Evolutionary conservation across 1,140 invertebrate genomes (phyloP), one percentile per base, ranked within the genome.

Genomic region (Trichogramma pretiosum): DNA sequence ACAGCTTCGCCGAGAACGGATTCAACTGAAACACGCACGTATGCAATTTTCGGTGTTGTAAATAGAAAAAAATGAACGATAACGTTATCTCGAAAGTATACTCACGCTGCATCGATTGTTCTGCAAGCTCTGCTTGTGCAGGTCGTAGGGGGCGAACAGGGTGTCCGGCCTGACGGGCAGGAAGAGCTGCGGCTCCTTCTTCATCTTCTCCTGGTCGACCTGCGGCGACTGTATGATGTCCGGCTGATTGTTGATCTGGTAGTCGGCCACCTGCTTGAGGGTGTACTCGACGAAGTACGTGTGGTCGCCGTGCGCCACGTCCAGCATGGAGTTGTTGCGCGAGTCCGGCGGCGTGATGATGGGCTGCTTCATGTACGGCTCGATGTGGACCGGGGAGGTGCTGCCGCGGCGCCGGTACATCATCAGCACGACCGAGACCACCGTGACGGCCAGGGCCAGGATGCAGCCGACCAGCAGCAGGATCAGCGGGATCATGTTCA

Each of bases 401-500:
- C 63, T 66, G 5, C 68, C 66, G 8, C 70, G 65, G 13, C 68
- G 62, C 45, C 68, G 62, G 36, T 70, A 70, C 61, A 72, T 64
- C 61, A 69, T 61, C 13, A 83, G 70, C 47, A 81, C 77, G 35
- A 82, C 74, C 21, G 80, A 75, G 1, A 84, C 62, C 9, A 78
- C 73, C 5, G 75, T 79, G 34, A 80, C 72, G 40, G 76, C 77
- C n/a, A 83, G 63, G 3, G 75, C 79, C 46, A 82, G 67, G 3
- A 82, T 56, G 14, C 75, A 77, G 9, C 78, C 81, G 21, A 78
- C 76, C 13, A 80, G 59, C 22, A 80, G 63, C 19, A 80, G 68
- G 30, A 80, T 74, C 23, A 83, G 57, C 8, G 80, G 79, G 32
- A 82, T 59, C 49, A 82, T 73, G 37, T 74, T 81, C 5, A 81